phyloP scores from a whole-genome alignment of 2,888 invertebrate genomes.

The Nemapogon koenigi region DNA sequence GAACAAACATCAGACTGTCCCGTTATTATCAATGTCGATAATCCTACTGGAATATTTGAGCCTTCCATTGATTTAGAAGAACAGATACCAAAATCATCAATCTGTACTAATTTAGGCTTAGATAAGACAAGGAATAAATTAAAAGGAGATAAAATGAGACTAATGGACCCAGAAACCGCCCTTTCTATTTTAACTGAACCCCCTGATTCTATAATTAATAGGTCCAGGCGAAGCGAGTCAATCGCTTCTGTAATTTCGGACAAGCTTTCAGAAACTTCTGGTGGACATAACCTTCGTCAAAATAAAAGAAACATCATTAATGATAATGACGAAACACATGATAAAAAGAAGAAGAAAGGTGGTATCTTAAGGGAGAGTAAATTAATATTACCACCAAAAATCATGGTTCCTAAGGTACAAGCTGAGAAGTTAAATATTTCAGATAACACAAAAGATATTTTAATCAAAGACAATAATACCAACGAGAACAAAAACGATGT shows the following conservation, averaged over 20 bases:
- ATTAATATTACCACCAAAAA: slow-evolving; percentile 45
- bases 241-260: slow-evolving; percentile 57
- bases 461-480: slow-evolving; percentile 24
- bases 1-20: slow-evolving; percentile 25
- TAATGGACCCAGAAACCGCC: slow-evolving; percentile 42
- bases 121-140: slow-evolving; percentile 47
- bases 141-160: slow-evolving; percentile 26
- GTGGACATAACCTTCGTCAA: slow-evolving; percentile 53
- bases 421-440: slow-evolving; percentile 37
- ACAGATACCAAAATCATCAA: slow-evolving; percentile 67
- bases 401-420: slow-evolving; percentile 45
- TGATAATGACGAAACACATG: slow-evolving; percentile 41
- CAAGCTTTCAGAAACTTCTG: slow-evolving; percentile 49
- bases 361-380: slow-evolving; percentile 54
- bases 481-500: slow-evolving; percentile 32
- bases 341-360: slow-evolving; percentile 52
- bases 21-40: slow-evolving; percentile 48
- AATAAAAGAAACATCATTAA: slow-evolving; percentile 45
- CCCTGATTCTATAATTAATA: slow-evolving; percentile 37
- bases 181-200: slow-evolving; percentile 46
- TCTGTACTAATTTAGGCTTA: slow-evolving; percentile 37
- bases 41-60: slow-evolving; percentile 74
- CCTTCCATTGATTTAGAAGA: slow-evolving; percentile 72
- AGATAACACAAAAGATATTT: slow-evolving; percentile 22
- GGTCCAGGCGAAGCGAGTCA: slow-evolving; percentile 51